Base-by-base conservation (phyloP, 2,888 invertebrate genomes). In the Ypsolopha scabrella region DNA sequence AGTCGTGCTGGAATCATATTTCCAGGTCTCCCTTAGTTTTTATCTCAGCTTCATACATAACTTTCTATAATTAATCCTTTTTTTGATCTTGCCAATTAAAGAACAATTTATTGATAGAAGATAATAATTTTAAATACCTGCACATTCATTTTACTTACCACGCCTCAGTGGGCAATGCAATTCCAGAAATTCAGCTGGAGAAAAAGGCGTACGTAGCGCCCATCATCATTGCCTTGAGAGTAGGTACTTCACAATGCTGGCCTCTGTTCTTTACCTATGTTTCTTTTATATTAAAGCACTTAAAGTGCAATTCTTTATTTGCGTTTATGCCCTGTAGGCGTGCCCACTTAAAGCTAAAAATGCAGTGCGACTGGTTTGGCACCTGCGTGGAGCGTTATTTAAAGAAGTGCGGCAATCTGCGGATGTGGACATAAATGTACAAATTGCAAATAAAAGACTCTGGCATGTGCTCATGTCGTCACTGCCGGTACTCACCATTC, bases 291-390 rank as follows among this genome's bases (percentile, higher is more conserved):
- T 38, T 43, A 51, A 46, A 39, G 8, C 45, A 45, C 14, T 45
- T 34, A 45, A 37, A 45, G 34, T 33, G 6, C 14, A 10, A 10
- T 10, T 45, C 45, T 45, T 45, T 45, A 39, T 52, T 43, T 46
- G 44, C 37, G 50, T 36, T 24, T 13, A 10, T 13, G n/a, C 3
- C 14, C 8, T 37, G 47, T 47, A n/a, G 47, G 47, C 36, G 39
- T 35, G 45, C 43, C 36, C 43, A 13, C 34, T 49, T 9, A 14
- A 8, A 11, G 10, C 35, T 36, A 53, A 53, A 53, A 51, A 67
- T 68, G 64, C 61, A 53, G 62, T 50, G 38, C 53, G 56, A 63
- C 64, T 44, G 60, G 62, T 51, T 61, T 57, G 60, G 62, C 71
- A 70, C 65, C 70, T 70, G 70, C 62, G 53, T 57, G 58, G 60